Evolutionary conservation across 1,140 invertebrate species (phyloP).

Genomic region (Anoplophora glabripennis): DNA sequence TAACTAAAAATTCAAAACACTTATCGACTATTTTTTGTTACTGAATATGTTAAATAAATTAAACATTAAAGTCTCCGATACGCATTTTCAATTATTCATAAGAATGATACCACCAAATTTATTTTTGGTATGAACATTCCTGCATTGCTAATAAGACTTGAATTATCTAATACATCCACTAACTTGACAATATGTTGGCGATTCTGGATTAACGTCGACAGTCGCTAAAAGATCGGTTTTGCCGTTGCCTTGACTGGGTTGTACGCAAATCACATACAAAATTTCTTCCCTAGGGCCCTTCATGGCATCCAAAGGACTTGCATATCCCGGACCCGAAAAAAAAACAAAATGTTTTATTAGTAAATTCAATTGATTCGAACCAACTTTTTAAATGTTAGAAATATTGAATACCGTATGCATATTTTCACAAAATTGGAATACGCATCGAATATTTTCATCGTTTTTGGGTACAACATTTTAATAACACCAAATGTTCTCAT

Average conservation of each 20-base stretch:
- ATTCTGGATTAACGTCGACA: conserved; percentile 86
- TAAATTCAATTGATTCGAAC: too few relatives aligned
- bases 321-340: conserved; percentile 68
- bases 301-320: conserved; percentile 77
- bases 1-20: not conserved
- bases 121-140: not conserved
- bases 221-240: conserved; percentile 87
- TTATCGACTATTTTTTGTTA: not conserved
- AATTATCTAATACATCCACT: conserved; percentile 8
- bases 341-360: not conserved
- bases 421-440: too few relatives aligned
- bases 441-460: too few relatives aligned
- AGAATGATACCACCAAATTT: not conserved
- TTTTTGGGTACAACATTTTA: too few relatives aligned
- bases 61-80: not conserved
- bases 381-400: too few relatives aligned
- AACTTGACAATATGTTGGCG: conserved; percentile 83
- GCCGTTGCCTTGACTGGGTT: conserved; percentile 59
- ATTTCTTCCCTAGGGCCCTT: conserved; percentile 78
- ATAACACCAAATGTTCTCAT: too few relatives aligned
- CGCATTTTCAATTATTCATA: not conserved
- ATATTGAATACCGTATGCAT: too few relatives aligned
- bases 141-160: not conserved
- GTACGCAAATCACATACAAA: conserved; percentile 83
- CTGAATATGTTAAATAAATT: not conserved